Base-by-base conservation (phyloP, 2,888 invertebrate species). In the Napeogenes sylphis region DNA sequence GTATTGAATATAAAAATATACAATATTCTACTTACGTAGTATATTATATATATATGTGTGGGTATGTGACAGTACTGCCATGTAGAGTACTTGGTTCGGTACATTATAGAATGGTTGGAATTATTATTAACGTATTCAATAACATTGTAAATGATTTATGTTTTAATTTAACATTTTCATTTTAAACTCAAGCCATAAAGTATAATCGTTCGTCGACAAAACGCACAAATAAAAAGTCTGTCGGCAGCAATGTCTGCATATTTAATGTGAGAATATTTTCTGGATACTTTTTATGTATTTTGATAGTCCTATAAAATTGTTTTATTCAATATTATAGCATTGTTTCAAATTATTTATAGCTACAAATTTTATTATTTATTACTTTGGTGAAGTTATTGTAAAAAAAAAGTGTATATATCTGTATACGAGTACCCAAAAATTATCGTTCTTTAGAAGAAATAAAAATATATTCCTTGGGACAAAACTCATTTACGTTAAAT, bases 1-100 rank as follows among this genome's bases (percentile, higher is more conserved):
- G 64, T 61, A 61, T 54, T 45, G 42, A 51, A 58, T 58, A 21
- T 59, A 54, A 63, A 63, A 51, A 60, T 64, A 57, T 58, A 32
- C 30, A 61, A 47, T 58, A 64, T 42, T 64, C 61, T 45, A 12
- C n/a, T 45, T 45, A 45, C 45, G n/a, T 45, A 45, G 45, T 45
- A 21, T 21, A 21, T 21, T 21, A 21, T 21, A n/a, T 6, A n/a
- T 47, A 47, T 47, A 21, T 4, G 4, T 35, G 4, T 35, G 35
- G 35, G 4, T 35, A 35, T 35, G 35, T 4, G 4, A 4, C 35
- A n/a, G 47, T 47, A 47, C n/a, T 21, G 8, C 21, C 12, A 47
- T 47, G n/a, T 47, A 47, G 14, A 21, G 21, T 21, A 21, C 21
- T 21, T 21, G 8, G 6, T 4, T 5, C 6, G 3, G 1, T 51